Conservation (phyloP, 2,113 vertebrate genomes). For the Oreochromis tanganicae region DNA sequence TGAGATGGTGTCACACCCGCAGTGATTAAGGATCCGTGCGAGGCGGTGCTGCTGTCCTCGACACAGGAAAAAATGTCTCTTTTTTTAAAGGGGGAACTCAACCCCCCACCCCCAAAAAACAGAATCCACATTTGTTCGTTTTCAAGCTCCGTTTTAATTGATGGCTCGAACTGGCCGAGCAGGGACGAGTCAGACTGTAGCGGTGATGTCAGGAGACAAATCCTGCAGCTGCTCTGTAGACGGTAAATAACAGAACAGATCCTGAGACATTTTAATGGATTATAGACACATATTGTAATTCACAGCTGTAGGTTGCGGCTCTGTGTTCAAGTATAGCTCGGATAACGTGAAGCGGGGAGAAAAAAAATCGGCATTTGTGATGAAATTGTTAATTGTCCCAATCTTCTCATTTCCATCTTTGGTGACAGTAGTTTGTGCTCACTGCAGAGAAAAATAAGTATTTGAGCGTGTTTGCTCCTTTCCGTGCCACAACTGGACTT, state of each 20-base stretch:
- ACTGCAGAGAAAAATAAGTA: background rate
- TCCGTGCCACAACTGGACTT: background rate
- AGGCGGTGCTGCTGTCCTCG: background rate
- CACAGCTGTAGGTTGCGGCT: background rate
- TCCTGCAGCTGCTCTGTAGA: conserved; percentile 1
- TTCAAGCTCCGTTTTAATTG: background rate
- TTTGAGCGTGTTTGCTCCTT: background rate
- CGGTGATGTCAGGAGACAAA: conserved; percentile 2
- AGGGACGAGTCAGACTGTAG: background rate
- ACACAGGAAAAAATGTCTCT: background rate
- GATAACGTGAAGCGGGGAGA: background rate
- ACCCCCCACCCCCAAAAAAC: background rate
- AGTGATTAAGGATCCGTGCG: background rate
- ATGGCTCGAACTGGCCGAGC: background rate
- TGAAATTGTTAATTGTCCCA: background rate
- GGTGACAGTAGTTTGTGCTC: background rate
- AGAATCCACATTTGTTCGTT: background rate
- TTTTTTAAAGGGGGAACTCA: background rate
- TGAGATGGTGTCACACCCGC: background rate
- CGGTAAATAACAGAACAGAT: conserved; percentile 3
- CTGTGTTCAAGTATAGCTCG: background rate
- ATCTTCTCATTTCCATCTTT: background rate
- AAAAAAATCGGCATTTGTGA: background rate
- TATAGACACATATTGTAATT: background rate
- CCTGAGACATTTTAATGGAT: background rate